phyloP scores from a whole-genome alignment of 2,888 invertebrate species.

The Auanema freiburgensis region DNA sequence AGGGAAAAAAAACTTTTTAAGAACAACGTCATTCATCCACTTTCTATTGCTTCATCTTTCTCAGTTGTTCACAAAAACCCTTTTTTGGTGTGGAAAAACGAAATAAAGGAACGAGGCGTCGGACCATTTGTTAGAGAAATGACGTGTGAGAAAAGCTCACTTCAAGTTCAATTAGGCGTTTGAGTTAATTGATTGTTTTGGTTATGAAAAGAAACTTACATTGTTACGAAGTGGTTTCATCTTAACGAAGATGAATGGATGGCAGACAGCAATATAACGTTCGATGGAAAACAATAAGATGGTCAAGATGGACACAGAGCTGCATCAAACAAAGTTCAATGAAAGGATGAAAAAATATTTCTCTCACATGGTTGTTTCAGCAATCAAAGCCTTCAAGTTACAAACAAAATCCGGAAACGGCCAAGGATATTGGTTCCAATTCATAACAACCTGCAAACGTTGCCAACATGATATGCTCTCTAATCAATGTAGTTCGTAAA shows the following conservation, averaged over 20 bases:
- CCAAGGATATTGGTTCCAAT: conserved; percentile 53
- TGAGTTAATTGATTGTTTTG: background rate
- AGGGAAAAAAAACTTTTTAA: no score
- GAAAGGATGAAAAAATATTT: background rate
- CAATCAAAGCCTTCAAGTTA: conserved; percentile 45
- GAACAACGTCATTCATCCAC: conserved; percentile 2
- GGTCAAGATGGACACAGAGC: conserved; percentile 48
- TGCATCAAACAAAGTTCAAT: conserved; percentile 17
- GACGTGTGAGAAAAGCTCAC: background rate
- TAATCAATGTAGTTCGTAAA: no score
- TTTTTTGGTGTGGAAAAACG: no score
- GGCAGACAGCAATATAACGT: conserved; percentile 52
- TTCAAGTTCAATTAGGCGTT: background rate
- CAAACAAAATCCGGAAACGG: conserved; percentile 51
- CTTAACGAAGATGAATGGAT: conserved; percentile 42
- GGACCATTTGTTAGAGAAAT: conserved; percentile 4
- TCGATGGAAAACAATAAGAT: conserved; percentile 50
- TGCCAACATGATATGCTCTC: no score
- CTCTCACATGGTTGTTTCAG: conserved; percentile 47
- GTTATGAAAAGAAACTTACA: conserved; percentile 18
- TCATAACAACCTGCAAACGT: conserved; percentile 25
- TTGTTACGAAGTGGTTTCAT: conserved; percentile 29
- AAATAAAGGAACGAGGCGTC: background rate
- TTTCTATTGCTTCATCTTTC: background rate
- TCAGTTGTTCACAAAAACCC: background rate